These are phyloP conservation scores for Lathronympha strigana DNA, from an alignment of 2,888 invertebrate species.

Conservation along the genomic window DNA sequence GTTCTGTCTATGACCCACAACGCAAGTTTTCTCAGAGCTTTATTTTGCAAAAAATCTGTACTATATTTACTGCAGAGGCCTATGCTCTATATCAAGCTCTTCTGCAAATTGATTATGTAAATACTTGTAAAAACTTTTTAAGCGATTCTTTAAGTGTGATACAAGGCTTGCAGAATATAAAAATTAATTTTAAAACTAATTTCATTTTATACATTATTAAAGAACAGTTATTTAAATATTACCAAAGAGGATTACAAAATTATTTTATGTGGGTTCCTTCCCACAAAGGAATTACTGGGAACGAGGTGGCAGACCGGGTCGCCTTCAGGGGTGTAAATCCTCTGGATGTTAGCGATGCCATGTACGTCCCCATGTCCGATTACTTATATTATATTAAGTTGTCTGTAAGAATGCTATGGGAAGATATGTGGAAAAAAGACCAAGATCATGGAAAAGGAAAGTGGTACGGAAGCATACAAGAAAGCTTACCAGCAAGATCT, in stretches of 20 bases:
- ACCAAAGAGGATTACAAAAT: no score
- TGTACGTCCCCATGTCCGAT: no score
- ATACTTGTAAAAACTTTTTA: conserved; percentile 4
- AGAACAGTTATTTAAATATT: not conserved
- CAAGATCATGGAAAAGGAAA: not conserved
- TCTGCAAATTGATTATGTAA: not conserved
- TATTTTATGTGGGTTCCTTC: no score
- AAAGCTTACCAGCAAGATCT: not conserved
- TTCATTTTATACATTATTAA: not conserved
- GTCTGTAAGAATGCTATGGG: no score
- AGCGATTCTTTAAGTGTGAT: conserved; percentile 9
- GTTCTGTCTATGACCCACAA: not conserved
- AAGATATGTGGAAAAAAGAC: no score
- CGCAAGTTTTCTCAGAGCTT: not conserved
- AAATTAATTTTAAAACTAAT: conserved; percentile 7
- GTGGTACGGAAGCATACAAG: not conserved
- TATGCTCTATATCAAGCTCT: conserved; percentile 14
- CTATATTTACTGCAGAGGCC: conserved; percentile 10
- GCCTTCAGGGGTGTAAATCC: no score
- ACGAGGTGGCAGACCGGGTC: no score
- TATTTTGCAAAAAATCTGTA: not conserved
- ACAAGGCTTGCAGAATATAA: conserved; percentile 1
- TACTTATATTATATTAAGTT: no score
- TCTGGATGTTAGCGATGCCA: no score
- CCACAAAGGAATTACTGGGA: no score